These are phyloP conservation scores for Aleadryas rufinucha DNA, from an alignment of 2,113 vertebrate genomes.

Conservation along the genomic window DNA sequence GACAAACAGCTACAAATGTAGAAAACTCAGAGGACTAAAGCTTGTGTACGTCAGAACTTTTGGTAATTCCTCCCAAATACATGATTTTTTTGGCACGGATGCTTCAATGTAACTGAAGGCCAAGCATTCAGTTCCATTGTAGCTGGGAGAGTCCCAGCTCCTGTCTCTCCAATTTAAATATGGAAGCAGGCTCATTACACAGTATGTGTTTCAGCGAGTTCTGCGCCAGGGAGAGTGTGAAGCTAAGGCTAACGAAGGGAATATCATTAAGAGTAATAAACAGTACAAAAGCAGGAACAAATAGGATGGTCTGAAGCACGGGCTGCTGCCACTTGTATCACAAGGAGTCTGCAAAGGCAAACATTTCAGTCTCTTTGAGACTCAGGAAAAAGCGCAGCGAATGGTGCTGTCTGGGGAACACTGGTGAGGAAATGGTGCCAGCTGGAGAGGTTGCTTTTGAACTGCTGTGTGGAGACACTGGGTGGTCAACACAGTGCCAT, in stretches of 20 bases:
- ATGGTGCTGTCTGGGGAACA: accelerated
- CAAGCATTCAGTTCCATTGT: slow-evolving; percentile 17
- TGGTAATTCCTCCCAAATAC: slow-evolving; percentile 3
- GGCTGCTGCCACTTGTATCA: neutral
- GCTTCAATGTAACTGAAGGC: neutral
- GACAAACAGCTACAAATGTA: neutral
- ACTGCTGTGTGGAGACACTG: neutral
- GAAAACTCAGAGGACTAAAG: neutral
- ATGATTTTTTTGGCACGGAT: slow-evolving; percentile 13
- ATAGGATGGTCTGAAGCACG: neutral
- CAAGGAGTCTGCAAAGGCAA: neutral
- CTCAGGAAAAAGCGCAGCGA: neutral
- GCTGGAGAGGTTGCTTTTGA: neutral
- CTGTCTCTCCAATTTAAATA: neutral
- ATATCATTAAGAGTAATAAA: neutral
- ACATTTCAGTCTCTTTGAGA: neutral
- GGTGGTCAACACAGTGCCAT: neutral
- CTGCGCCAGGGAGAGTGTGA: neutral
- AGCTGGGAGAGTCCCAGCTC: slow-evolving; percentile 33
- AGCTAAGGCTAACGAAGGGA: neutral
- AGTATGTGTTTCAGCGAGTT: neutral
- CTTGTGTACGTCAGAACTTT: neutral
- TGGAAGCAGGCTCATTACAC: neutral
- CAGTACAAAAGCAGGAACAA: neutral
- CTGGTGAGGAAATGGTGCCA: neutral